Percentiles rank a stretch among this genome's conserved stretches.
Conservation (phyloP, 2,797 vertebrate genomes). For the Hyperoplus lanceolatus region DNA sequence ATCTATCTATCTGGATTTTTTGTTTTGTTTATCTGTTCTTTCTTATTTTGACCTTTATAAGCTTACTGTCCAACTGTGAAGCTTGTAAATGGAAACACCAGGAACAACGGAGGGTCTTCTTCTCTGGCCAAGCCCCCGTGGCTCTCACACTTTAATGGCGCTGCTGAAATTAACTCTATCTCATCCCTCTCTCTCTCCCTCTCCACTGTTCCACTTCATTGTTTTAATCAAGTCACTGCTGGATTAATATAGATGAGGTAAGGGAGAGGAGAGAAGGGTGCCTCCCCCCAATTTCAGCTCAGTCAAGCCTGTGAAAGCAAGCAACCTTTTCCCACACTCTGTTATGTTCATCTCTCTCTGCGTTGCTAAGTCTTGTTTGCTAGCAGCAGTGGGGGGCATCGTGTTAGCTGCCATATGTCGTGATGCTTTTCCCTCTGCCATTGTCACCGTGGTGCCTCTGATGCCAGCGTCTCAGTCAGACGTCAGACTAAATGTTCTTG, state of each 20-base stretch:
- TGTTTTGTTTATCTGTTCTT: conserved; percentile 44
- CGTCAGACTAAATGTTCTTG: conserved; percentile 38
- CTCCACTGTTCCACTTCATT: conserved; percentile 67
- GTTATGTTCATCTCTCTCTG: conserved; percentile 11
- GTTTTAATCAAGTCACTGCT: conserved; percentile 71
- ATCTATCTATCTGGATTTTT: conserved; percentile 4
- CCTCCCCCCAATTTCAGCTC: conserved; percentile 29
- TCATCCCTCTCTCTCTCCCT: conserved; percentile 1
- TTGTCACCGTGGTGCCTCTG: conserved; percentile 40
- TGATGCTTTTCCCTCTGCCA: conserved; percentile 18
- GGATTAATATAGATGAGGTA: conserved; percentile 29
- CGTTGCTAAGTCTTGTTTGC: conserved; percentile 28
- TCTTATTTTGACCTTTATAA: conserved; percentile 7
- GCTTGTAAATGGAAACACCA: conserved; percentile 10
- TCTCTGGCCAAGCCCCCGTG: conserved; percentile 6
- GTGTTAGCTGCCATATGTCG: conserved; percentile 56
- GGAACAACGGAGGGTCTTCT: conserved; percentile 23
- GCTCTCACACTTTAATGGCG: conserved; percentile 59
- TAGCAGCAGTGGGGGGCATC: conserved; percentile 43
- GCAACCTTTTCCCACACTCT: background rate
- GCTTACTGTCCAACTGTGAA: conserved; percentile 3
- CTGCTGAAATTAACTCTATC: conserved; percentile 48
- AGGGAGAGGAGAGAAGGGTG: conserved; percentile 42
- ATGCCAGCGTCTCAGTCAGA: conserved; percentile 36
- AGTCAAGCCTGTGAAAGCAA: conserved; percentile 29